Evolutionary conservation across 2,113 vertebrate genomes (phyloP), one percentile per base, ranked within the genome.

Genomic region (Opisthocomus hoazin): DNA sequence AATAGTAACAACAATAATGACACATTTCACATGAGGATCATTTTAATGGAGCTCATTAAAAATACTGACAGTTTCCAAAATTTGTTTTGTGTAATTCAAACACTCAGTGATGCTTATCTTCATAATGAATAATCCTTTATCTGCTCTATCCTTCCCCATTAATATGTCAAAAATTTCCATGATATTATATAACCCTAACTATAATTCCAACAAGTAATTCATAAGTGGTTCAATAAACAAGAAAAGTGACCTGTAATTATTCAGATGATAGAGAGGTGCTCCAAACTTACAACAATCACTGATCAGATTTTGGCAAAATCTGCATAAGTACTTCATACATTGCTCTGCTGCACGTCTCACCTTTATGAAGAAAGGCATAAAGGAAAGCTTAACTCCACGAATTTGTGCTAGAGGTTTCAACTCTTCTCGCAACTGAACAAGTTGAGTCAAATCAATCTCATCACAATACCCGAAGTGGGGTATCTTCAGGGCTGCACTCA

Each of bases 361-460:
- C 99, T 99, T 99, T 89, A 99, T 98, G 97, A 99, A 99, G 97
- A 99, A 99, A 15, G 99, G 99, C 99, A 99, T 99, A 97, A 98
- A 99, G 94, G 99, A 99, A 80, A 99, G 98, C 53, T 98, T 98
- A 93, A 99, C 97, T 16, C 99, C 99, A 10, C 98, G 98, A 21
- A 77, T 80, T 27, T 98, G 97, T 1, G 98, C 95, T 3, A 98
- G 2, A 36, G 97, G 64, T 41, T 98, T 98, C 43, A 99, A 96
- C 39, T 99, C 98, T 14, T 98, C 95, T 39, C 99, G 96, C 87
- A 99, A 87, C 36, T 96, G 94, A 66, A 99, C 97, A 84, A 99
- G 97, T 5, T 98, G 97, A 45, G 98, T 99, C 88, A 99, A 92
- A 92, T 99, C 99, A 51, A 99, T 70, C 71, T 99, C 99, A 50